Base-by-base conservation (phyloP, 2,888 invertebrate genomes). In the Tigriopus californicus region DNA sequence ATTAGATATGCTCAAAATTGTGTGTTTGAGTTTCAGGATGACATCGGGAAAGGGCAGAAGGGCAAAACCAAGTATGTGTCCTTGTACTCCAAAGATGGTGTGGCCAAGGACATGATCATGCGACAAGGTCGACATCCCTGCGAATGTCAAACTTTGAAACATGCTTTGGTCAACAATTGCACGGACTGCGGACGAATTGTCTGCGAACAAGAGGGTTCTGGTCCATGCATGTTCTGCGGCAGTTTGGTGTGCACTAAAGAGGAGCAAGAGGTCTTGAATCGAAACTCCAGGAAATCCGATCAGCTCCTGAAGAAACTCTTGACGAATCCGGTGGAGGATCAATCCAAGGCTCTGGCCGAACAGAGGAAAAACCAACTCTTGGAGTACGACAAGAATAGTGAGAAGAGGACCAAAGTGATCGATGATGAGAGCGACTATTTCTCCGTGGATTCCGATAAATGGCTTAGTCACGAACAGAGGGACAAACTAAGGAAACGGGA, bases 371-470 rank as follows among this genome's bases (percentile, higher is more conserved):
- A 92, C 69, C 80, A 79, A 58, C 75, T 94, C 56, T 70, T 94
- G 58, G 85, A 90, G 67, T 91, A 79, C 71, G 91, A 92, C 69
- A 77, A 79, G 60, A 82, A 83, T 66, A 84, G 85, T 67, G 80
- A 80, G 65, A 76, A 78, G 44, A 78, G 85, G 60, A 76, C 76
- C 0, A 79, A 78, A 67, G 85, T 91, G 6, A 87, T 85, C 49
- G 95, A 97, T 70, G 95, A 95, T 69, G 90, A 95, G 69, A 80
- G 83, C 63, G 95, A 95, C 70, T 95, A 95, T 71, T 97, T 88
- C 66, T 64, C 66, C 70, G 80, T 81, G 67, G 77, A 82, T 41
- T 80, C 79, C 67, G 85, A 85, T 64, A 82, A 82, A 24, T 95
- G 92, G 90, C 73, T 91, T 20, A 80, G 80, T 44, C 75, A 80